Percentiles rank a stretch among this genome's conserved stretches.
These are phyloP conservation scores for Kryphioiulus occultus DNA, from an alignment of 2,888 invertebrate genomes.

Conservation along the genomic window DNA sequence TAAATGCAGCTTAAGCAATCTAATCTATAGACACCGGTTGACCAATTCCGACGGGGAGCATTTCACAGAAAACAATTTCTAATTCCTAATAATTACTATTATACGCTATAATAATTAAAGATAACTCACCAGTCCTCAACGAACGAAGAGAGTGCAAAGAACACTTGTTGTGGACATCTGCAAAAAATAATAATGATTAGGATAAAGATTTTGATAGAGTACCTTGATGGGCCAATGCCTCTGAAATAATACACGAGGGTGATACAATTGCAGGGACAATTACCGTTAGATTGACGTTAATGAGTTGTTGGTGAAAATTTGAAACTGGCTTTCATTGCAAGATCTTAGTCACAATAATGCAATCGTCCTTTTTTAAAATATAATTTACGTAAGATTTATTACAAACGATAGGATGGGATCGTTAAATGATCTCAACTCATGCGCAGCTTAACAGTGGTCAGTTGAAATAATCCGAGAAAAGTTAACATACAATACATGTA, in stretches of 20 bases:
- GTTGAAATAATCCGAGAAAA: too few relatives aligned
- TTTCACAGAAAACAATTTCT: slow-evolving; percentile 4
- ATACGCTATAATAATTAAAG: neutral
- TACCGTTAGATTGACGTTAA: too few relatives aligned
- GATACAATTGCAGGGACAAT: neutral
- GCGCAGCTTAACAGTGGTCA: too few relatives aligned
- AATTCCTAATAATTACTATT: neutral
- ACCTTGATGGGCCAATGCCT: neutral
- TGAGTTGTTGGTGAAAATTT: too few relatives aligned
- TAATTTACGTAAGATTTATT: too few relatives aligned
- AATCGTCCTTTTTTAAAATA: too few relatives aligned
- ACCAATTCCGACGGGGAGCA: neutral
- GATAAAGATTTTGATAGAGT: neutral
- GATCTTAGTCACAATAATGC: too few relatives aligned
- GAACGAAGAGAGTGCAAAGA: slow-evolving; percentile 43
- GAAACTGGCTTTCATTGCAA: too few relatives aligned
- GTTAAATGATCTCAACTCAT: too few relatives aligned
- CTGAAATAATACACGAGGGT: neutral
- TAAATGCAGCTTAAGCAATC: neutral
- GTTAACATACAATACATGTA: too few relatives aligned
- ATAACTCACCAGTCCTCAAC: slow-evolving; percentile 43
- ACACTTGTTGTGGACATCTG: slow-evolving; percentile 49
- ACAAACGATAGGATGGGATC: too few relatives aligned
- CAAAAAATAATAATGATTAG: neutral
- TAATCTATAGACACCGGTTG: neutral